Conservation (phyloP, 2,888 invertebrate species). For the Anticlea derivata region DNA sequence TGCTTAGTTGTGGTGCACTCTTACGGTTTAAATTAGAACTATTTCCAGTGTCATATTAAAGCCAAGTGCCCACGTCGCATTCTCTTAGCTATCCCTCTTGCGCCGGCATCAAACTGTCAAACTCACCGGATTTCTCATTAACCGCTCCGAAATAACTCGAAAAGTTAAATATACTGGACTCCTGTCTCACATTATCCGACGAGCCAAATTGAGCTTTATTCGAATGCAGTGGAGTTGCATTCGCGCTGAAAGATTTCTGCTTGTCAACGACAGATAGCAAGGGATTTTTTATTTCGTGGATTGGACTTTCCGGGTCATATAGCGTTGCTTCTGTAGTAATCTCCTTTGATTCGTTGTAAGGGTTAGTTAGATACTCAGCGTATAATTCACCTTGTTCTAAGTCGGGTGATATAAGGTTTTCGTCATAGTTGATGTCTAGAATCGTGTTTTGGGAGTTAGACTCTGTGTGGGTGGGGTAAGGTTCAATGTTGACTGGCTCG, state of each 20-base stretch:
- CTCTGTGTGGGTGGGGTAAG: constrained; percentile 35
- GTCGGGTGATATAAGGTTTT: constrained; percentile 38
- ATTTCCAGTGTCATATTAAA: constrained; percentile 45
- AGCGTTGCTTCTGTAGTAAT: constrained; percentile 56
- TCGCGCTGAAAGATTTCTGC: constrained; percentile 67
- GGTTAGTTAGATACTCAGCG: constrained; percentile 83
- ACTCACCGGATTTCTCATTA: constrained; percentile 85
- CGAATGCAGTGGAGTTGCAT: constrained; percentile 70
- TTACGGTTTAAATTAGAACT: neutral
- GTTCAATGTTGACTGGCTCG: constrained; percentile 36
- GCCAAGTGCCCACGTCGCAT: constrained; percentile 66
- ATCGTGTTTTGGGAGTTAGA: constrained; percentile 28
- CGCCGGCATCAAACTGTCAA: constrained; percentile 70
- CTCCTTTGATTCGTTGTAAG: constrained; percentile 74
- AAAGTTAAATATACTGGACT: constrained; percentile 83
- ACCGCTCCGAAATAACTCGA: constrained; percentile 86
- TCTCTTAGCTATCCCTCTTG: constrained; percentile 71
- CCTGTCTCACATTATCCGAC: constrained; percentile 68
- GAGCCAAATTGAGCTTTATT: constrained; percentile 74
- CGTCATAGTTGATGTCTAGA: constrained; percentile 34
- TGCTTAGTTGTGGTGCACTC: constrained; percentile 6
- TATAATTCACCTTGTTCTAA: constrained; percentile 69
- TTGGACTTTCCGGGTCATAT: constrained; percentile 58
- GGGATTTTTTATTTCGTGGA: constrained; percentile 42
- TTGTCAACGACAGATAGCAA: constrained; percentile 47